Base-by-base conservation (phyloP, 2,888 invertebrate genomes). In the Brachynemurus nebulosus region DNA sequence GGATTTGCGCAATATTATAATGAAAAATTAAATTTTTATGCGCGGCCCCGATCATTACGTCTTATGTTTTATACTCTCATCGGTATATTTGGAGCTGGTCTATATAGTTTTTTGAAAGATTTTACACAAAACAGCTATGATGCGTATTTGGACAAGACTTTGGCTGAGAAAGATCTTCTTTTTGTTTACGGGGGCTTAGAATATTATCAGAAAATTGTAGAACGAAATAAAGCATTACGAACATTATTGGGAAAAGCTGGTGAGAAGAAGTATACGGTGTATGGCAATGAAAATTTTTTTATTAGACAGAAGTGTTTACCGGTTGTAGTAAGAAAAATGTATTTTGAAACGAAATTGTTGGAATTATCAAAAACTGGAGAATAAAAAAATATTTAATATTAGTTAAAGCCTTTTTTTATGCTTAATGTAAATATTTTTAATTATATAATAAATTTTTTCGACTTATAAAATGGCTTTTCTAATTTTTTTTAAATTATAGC, bases 151-250 rank as follows among this genome's bases (percentile, higher is more conserved):
- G 88, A 90, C 59, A 64, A 71, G 44, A 61, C 67, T 48, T 64
- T 89, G 16, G 71, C 73, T 49, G 59, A 69, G 21, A 58, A 79
- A 45, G 76, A 77, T 33, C 62, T 66, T 33, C 68, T 77, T 35
- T 85, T 78, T 59, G 64, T 78, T 8, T 70, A 78, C 57, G 85
- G 86, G 38, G 90, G 86, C 3, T 65, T 77, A 21, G 78, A 80
- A 59, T 90, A 74, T 65, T 90, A 88, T 58, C 71, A 74, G 19
- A 86, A 85, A 64, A 58, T 76, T 19, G 58, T 85, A 30, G 66
- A 76, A 52, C 74, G 82, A 58, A 90, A 90, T 61, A 72, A 77
- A 54, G 84, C 85, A 0, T 59, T 88, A 14, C 67, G 83, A 52
- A 64, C 68, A 46, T 59, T 86, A 8, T 65, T 84, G 65, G 82